Base-by-base conservation (phyloP, 1,140 invertebrate species). In the Acyrthosiphon pisum region DNA sequence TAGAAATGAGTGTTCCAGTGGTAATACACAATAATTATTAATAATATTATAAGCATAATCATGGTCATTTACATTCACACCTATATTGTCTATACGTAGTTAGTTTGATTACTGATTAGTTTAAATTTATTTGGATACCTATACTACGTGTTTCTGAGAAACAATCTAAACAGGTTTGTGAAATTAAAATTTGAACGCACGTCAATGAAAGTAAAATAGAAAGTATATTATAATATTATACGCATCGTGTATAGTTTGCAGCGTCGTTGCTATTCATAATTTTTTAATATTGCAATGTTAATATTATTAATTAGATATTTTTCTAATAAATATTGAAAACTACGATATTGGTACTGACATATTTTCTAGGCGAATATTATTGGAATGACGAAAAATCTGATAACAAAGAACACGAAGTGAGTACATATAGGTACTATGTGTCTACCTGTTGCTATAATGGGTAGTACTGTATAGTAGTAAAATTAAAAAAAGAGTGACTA, bases 161-260 rank as follows among this genome's bases (percentile, higher is more conserved):
- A 44, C 37, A 46, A n/a, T 86, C 41, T 44, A 86, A 86, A 86
- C 84, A 86, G 44, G 84, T 86, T 86, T 46, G 84, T 44, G 84
- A 30, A 86, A 86, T 46, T 26, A 46, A 86, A 86, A 86, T 86
- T 86, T n/a, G 18, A 86, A 26, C 84, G 20, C 84, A 46, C 84
- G 84, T 46, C 84, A 46, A 86, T 86, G 84, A 86, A 86, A 86
- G 84, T 86, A 46, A 86, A 86, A 46, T 46, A 86, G 84, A 86
- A 86, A 86, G 84, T 86, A 44, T 84, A 76, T 76, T 35, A 76
- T 76, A 76, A 76, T 76, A 76, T 2, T 76, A 60, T 4, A n/a
- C 60, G 14, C n/a, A 76, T 76, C n/a, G 60, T 18, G 60, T n/a
- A 56, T 9, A 56, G n/a, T 76, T 76, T n/a, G 60, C 6, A 76